phyloP scores from a whole-genome alignment of 2,888 invertebrate species.

The Agrochola litura region DNA sequence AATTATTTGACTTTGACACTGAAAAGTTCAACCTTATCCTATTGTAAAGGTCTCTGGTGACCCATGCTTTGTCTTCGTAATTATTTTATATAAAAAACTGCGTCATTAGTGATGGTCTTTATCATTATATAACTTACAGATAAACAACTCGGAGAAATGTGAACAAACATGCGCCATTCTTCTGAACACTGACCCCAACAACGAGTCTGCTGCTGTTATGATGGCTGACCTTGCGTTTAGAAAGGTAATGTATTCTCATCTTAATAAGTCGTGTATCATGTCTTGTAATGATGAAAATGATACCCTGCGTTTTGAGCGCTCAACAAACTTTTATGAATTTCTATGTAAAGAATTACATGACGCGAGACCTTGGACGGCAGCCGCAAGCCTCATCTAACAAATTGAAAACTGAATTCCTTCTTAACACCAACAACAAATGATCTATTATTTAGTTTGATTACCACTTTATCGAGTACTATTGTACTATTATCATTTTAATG shows the following conservation, averaged over 20 bases:
- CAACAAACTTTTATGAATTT: too few species aligned
- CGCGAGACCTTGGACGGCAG: too few species aligned
- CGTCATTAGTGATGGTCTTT: not conserved
- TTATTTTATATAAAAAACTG: not conserved
- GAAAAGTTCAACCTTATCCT: not conserved
- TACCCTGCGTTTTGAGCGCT: too few species aligned
- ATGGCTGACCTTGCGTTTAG: slow-evolving; percentile 98
- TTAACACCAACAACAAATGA: too few species aligned
- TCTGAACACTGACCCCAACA: slow-evolving; percentile 95
- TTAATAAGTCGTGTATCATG: too few species aligned
- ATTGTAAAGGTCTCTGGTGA: not conserved
- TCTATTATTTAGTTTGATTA: not conserved
- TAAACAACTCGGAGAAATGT: slow-evolving; percentile 96
- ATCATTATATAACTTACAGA: slow-evolving; percentile 82
- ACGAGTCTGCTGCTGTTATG: slow-evolving; percentile 98
- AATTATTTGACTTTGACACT: too few species aligned
- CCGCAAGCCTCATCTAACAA: too few species aligned
- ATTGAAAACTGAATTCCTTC: too few species aligned
- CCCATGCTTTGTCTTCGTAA: not conserved
- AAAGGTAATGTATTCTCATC: slow-evolving; percentile 83
- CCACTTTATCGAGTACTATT: not conserved
- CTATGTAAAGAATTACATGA: too few species aligned
- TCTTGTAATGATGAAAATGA: too few species aligned
- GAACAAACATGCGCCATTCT: slow-evolving; percentile 96
- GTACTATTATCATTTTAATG: not conserved